Percentiles rank a stretch among this genome's conserved stretches.
phyloP scores from a whole-genome alignment of 2,888 invertebrate species.

The Punctoribates punctum region DNA sequence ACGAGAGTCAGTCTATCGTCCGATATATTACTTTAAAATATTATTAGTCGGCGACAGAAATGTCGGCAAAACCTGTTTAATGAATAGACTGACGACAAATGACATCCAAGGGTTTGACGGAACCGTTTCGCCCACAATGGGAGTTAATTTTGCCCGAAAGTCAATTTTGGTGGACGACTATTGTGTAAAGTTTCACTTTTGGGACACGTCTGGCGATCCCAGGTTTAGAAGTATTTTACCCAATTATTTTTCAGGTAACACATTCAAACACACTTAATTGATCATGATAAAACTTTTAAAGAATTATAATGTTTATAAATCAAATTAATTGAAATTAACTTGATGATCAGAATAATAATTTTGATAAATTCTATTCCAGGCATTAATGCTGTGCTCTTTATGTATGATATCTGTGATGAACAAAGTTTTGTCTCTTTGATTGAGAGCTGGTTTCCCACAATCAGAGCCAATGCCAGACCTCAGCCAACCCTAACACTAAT shows the following conservation, averaged over 20 bases:
- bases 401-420: constrained; percentile 27
- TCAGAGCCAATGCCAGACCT: constrained; percentile 15
- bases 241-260: constrained; percentile 27
- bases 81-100: neutral
- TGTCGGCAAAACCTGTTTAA: constrained; percentile 24
- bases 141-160: constrained; percentile 21
- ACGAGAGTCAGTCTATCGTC: neutral
- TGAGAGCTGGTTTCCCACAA: neutral
- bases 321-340: neutral
- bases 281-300: neutral
- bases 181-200: constrained; percentile 20
- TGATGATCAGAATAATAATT: neutral
- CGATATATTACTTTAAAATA: constrained; percentile 29
- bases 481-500: constrained; percentile 20
- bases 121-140: neutral
- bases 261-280: too few species aligned
- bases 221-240: neutral
- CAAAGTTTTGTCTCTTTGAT: neutral
- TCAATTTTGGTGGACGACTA: neutral
- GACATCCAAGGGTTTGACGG: neutral
- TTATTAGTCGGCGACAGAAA: constrained; percentile 26
- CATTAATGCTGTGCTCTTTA: neutral
- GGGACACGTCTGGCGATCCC: constrained; percentile 2
- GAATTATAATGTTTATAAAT: neutral
- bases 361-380: neutral